phyloP scores from a whole-genome alignment of 1,140 invertebrate species.

The Nautilus pompilius region DNA sequence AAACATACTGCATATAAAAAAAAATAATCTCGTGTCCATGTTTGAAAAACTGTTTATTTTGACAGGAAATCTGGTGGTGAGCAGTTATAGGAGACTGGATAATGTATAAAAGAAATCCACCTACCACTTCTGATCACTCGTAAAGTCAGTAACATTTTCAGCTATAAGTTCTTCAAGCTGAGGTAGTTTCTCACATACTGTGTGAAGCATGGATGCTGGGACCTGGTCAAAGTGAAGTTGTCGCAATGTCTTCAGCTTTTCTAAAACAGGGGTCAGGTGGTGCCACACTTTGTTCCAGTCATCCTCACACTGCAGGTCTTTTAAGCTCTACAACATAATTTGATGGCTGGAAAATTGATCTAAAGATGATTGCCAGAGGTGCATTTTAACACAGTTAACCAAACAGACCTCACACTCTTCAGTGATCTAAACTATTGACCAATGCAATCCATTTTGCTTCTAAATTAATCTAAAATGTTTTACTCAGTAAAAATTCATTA shows the following conservation, averaged over 20 bases:
- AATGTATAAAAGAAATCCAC: not conserved
- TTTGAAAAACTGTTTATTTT: too few species aligned
- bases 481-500: too few species aligned
- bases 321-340: constrained; percentile 19
- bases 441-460: too few species aligned
- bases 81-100: not conserved
- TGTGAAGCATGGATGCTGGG: constrained; percentile 30
- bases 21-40: too few species aligned
- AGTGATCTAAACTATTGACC: too few species aligned
- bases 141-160: constrained; percentile 28
- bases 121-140: constrained; percentile 29
- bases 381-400: too few species aligned
- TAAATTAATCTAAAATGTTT: too few species aligned
- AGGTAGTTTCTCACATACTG: constrained; percentile 22
- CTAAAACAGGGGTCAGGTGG: constrained; percentile 22
- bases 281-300: constrained; percentile 30
- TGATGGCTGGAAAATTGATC: too few species aligned
- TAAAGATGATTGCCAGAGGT: too few species aligned
- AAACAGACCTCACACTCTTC: too few species aligned
- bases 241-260: constrained; percentile 18
- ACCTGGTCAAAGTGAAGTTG: constrained; percentile 31
- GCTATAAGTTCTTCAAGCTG: constrained; percentile 27
- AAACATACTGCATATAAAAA: too few species aligned
- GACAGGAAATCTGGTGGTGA: too few species aligned
- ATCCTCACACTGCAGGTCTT: constrained; percentile 18